These are phyloP conservation scores for Candidula unifasciata DNA, from an alignment of 2,888 invertebrate species.

Conservation along the genomic window DNA sequence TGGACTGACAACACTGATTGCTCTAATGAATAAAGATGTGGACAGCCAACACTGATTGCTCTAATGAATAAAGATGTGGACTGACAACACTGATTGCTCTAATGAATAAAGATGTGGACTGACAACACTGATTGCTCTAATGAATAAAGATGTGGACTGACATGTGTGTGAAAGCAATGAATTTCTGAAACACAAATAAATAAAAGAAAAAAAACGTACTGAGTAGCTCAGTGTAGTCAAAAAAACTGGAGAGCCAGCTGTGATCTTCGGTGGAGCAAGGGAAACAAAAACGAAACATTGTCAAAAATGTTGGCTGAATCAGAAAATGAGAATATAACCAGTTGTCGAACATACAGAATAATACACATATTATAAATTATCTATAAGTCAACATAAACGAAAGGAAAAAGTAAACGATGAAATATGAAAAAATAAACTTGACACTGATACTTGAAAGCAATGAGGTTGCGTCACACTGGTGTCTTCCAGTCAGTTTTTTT, in stretches of 20 bases:
- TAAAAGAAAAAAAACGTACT: constrained; percentile 31
- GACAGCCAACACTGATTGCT: no score
- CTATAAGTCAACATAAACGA: background rate
- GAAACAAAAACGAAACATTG: constrained; percentile 24
- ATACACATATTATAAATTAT: background rate
- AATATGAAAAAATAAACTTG: background rate
- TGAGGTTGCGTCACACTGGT: no score
- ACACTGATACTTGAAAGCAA: no score
- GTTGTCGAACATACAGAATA: background rate
- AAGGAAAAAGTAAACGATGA: background rate
- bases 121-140: no score
- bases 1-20: no score
- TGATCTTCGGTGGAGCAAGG: constrained; percentile 30
- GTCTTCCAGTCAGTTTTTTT: no score
- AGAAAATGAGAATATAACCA: background rate
- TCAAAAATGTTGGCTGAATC: background rate
- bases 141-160: no score
- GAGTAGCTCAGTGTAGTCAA: constrained; percentile 44
- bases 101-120: no score
- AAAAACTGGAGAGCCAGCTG: constrained; percentile 45
- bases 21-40: no score
- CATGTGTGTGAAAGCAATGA: background rate
- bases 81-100: no score
- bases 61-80: no score
- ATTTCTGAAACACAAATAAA: background rate